phyloP scores from a whole-genome alignment of 2,888 invertebrate species.

The Oscheius sp. region DNA sequence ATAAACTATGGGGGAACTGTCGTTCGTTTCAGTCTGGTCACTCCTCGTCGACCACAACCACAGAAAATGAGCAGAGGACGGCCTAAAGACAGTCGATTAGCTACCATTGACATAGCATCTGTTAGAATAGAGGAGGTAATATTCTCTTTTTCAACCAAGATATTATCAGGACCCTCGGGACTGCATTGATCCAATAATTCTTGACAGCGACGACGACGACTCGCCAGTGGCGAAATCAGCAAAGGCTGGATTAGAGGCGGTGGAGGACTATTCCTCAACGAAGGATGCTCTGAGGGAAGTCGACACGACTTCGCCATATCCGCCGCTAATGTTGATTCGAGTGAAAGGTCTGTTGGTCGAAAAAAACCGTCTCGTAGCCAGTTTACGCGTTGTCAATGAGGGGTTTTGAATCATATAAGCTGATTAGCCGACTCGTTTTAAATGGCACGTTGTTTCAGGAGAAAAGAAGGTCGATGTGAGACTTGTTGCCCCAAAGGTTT shows the following conservation, averaged over 20 bases:
- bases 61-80: conserved; percentile 33
- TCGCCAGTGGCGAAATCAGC: conserved; percentile 27
- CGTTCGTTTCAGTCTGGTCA: conserved; percentile 34
- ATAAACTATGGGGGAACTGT: background rate
- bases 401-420: background rate
- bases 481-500: conserved; percentile 43
- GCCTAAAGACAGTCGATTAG: conserved; percentile 25
- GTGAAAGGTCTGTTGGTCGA: conserved; percentile 38
- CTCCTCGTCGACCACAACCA: conserved; percentile 35
- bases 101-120: conserved; percentile 16
- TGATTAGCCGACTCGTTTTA: background rate
- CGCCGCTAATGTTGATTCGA: conserved; percentile 59
- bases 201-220: conserved; percentile 29
- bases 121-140: conserved; percentile 13
- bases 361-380: background rate
- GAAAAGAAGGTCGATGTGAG: conserved; percentile 57
- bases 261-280: conserved; percentile 41
- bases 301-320: conserved; percentile 52
- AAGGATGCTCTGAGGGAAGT: conserved; percentile 38
- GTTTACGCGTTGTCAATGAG: background rate
- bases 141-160: background rate
- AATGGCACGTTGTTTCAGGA: conserved; percentile 23
- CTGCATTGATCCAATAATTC: conserved; percentile 7
- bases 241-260: conserved; percentile 30
- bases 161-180: conserved; percentile 29